Conservation (phyloP, 2,797 vertebrate genomes). For the Squalus acanthias region DNA sequence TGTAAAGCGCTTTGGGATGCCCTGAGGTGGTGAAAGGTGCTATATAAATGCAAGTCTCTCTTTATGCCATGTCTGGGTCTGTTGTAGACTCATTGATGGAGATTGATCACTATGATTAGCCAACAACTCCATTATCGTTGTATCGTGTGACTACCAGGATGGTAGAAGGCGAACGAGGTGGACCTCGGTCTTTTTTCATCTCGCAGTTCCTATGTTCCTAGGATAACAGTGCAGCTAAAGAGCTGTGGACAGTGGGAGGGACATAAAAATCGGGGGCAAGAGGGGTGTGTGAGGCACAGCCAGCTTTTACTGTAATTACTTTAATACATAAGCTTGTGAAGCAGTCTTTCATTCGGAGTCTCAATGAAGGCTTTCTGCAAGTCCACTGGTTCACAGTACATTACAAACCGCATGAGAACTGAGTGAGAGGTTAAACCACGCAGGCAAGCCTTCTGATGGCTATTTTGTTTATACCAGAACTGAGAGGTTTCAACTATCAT, state of each 20-base stretch:
- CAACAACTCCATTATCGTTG: neutral
- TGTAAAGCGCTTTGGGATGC: neutral
- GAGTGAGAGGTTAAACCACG: neutral
- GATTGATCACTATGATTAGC: neutral
- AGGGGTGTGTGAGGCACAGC: neutral
- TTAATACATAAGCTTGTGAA: neutral
- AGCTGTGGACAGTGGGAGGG: neutral
- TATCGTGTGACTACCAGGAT: neutral
- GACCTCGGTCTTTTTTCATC: neutral
- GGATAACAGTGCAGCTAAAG: neutral
- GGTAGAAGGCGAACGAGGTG: no score
- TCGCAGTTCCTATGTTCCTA: neutral
- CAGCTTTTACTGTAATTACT: neutral
- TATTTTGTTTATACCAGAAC: neutral
- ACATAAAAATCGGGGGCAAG: neutral
- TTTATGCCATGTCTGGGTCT: neutral
- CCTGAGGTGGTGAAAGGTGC: neutral
- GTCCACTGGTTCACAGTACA: neutral
- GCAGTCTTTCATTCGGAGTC: neutral
- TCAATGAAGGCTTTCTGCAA: constrained; percentile 1
- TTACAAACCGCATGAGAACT: neutral
- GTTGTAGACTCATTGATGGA: neutral
- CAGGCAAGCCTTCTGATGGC: neutral
- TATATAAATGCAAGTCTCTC: neutral
- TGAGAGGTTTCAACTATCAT: neutral